These are phyloP conservation scores for Himalopsyche tibetana DNA, from an alignment of 2,888 invertebrate genomes.

Conservation along the genomic window DNA sequence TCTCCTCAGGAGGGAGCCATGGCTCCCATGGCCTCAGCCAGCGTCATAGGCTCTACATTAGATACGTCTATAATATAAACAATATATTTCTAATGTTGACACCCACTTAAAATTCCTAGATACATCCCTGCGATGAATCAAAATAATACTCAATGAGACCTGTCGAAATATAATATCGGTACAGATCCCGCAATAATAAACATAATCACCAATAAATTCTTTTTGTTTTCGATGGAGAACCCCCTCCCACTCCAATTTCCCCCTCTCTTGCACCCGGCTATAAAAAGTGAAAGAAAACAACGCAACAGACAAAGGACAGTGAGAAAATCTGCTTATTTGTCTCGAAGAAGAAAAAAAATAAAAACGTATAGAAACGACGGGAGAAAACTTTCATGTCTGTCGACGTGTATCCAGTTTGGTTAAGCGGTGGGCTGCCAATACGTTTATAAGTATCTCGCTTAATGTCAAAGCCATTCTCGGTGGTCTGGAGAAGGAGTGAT, in stretches of 20 bases:
- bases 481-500: no score
- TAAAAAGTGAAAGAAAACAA: constrained; percentile 28
- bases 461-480: no score
- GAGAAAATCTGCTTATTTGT: constrained; percentile 2
- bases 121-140: no score
- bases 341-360: neutral
- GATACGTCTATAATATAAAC: no score
- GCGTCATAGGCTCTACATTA: no score
- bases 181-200: neutral
- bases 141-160: neutral
- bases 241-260: neutral
- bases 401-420: neutral
- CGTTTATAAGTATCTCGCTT: no score
- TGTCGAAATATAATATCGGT: no score
- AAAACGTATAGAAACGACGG: neutral
- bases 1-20: no score
- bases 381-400: neutral
- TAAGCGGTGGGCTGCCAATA: neutral
- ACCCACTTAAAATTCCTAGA: no score
- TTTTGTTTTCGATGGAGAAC: neutral
- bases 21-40: no score
- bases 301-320: neutral
- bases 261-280: neutral
- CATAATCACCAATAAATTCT: constrained; percentile 1
- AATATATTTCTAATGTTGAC: no score